A percentile compares a stretch with the other conserved stretches of the same genome.
phyloP scores from a whole-genome alignment of 1,140 invertebrate genomes.

The Lepidotrigona ventralis region DNA sequence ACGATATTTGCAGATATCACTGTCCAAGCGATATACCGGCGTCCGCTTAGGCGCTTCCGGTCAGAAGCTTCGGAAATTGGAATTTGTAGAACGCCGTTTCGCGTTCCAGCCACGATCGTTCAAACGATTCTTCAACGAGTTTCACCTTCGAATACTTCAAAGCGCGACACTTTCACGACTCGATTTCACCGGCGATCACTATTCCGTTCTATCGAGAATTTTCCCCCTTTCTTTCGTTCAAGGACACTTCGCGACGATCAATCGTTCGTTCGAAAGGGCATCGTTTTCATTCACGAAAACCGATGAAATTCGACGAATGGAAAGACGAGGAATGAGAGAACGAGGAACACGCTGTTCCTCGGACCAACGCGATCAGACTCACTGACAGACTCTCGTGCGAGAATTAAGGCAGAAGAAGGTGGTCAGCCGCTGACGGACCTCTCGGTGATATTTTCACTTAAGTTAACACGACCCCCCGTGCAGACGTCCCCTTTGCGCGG shows the following conservation, averaged over 20 bases:
- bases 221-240: neutral
- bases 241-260: neutral
- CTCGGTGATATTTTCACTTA: constrained; percentile 75
- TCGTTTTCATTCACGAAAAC: neutral
- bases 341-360: constrained; percentile 17
- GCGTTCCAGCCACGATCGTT: neutral
- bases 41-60: constrained; percentile 34
- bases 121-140: neutral
- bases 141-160: neutral
- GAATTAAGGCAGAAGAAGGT: constrained; percentile 47
- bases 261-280: neutral
- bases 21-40: constrained; percentile 42
- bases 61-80: constrained; percentile 16
- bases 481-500: constrained; percentile 63
- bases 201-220: neutral
- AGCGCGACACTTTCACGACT: neutral
- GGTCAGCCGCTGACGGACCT: constrained; percentile 63
- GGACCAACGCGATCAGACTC: constrained; percentile 53
- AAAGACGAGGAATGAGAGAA: neutral
- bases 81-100: neutral
- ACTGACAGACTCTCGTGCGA: constrained; percentile 47
- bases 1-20: neutral
- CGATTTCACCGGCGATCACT: neutral
- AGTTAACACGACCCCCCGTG: constrained; percentile 73
- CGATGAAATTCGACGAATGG: neutral